These are phyloP conservation scores for Timema podura DNA, from an alignment of 2,888 invertebrate species.

Conservation along the genomic window DNA sequence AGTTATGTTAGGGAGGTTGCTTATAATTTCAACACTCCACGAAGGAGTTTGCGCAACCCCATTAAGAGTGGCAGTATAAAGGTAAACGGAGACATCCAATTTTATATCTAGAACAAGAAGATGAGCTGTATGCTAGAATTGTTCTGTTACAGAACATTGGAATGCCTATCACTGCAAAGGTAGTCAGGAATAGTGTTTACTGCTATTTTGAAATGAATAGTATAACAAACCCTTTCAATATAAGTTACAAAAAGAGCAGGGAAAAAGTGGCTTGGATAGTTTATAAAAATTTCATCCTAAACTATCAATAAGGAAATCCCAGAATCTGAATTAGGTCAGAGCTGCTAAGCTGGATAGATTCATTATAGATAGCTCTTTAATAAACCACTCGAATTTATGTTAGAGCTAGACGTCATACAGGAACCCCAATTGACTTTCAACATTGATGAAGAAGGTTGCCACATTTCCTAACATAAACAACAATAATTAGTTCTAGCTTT, in stretches of 20 bases:
- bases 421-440: neutral
- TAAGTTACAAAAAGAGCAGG: neutral
- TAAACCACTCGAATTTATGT: neutral
- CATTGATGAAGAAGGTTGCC: neutral
- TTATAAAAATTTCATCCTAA: neutral
- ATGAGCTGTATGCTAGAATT: neutral
- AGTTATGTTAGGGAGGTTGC: slow-evolving; percentile 1
- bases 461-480: too few species aligned
- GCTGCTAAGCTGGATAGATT: neutral
- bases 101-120: neutral
- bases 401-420: neutral
- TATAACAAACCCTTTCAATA: neutral
- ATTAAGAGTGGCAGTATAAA: neutral
- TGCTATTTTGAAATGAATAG: neutral
- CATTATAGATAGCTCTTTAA: neutral
- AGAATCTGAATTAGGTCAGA: neutral
- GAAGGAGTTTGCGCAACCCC: neutral
- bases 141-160: neutral
- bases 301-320: neutral
- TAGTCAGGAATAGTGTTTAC: neutral
- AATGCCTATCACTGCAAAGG: neutral
- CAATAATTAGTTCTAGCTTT: too few species aligned
- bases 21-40: neutral
- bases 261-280: neutral
- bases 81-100: neutral